Evolutionary conservation across 2,888 invertebrate species (phyloP), one percentile per base, ranked within the genome.

Genomic region (Zygaena filipendulae): DNA sequence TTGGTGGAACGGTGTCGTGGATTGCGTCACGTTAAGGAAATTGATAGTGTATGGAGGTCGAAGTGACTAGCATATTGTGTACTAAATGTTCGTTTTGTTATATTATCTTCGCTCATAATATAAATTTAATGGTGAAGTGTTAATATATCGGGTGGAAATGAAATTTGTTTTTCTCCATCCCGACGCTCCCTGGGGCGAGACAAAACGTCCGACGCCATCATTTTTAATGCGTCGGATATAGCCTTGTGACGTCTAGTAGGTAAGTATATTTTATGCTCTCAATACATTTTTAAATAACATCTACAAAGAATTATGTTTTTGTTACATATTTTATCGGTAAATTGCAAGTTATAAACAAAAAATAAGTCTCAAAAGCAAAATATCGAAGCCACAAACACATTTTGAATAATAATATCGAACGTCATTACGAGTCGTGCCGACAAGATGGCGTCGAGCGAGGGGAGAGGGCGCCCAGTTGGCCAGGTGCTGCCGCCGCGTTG

Each of bases 401-500:
- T 61, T 56, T 45, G 41, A 67, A 67, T 67, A 71, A 69, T 71
- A 75, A 67, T 75, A 75, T 69, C 57, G 66, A 69, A 75, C 77
- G 77, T 74, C 75, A 75, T 59, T 62, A 49, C 69, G 64, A 70
- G 62, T 64, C 69, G 53, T 60, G 47, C 58, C 61, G 47, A 64
- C 77, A 75, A 75, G 74, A 77, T 77, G 77, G 77, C 77, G 77
- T 53, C 75, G 63, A 69, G 53, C 75, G 63, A 69, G 77, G 74
- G 79, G 79, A 74, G 77, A 70, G 71, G 67, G 75, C 74, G 68
- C 67, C 74, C 79, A 79, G 79, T 79, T 72, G 63, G 72, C 75
- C 79, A 79, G 80, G 80, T 81, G 81, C 81, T 81, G 81, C 81
- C 79, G 81, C 79, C 77, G 79, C 80, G 80, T 75, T 66, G 77